Percentiles rank a stretch among this genome's conserved stretches.
These are phyloP conservation scores for Cydia strobilella DNA, from an alignment of 1,140 invertebrate genomes.

Conservation along the genomic window DNA sequence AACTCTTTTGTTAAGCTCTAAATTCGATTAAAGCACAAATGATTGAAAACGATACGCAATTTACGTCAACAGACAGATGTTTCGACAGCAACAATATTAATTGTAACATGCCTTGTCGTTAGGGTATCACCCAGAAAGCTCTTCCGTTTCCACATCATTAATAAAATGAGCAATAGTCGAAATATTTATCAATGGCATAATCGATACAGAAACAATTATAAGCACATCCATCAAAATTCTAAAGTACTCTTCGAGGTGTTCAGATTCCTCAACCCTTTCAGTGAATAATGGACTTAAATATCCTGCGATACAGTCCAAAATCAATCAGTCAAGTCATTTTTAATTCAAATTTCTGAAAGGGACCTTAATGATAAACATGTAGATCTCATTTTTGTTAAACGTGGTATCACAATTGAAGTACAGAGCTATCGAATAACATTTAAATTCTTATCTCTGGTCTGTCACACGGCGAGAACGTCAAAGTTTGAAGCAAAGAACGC, in stretches of 20 bases:
- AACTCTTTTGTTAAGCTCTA: slow-evolving; percentile 28
- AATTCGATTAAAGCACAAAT: slow-evolving; percentile 65
- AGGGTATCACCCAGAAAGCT: slow-evolving; percentile 65
- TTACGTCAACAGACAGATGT: slow-evolving; percentile 70
- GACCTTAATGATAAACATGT: slow-evolving; percentile 47
- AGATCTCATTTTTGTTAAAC: slow-evolving; percentile 44
- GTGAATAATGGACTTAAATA: slow-evolving; percentile 46
- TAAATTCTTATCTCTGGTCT: slow-evolving; percentile 78
- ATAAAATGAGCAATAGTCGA: slow-evolving; percentile 79
- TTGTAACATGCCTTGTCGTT: slow-evolving; percentile 75
- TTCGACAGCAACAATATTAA: slow-evolving; percentile 77
- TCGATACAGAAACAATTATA: slow-evolving; percentile 81
- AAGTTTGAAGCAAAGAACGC: slow-evolving; percentile 78
- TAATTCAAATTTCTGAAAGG: slow-evolving; percentile 40
- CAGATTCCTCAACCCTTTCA: slow-evolving; percentile 45
- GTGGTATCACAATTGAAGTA: slow-evolving; percentile 45
- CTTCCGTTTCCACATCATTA: slow-evolving; percentile 78
- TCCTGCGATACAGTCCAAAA: slow-evolving; percentile 46
- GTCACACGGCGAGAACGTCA: slow-evolving; percentile 78
- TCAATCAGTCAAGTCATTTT: slow-evolving; percentile 34
- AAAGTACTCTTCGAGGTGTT: slow-evolving; percentile 62
- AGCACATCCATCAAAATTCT: slow-evolving; percentile 79
- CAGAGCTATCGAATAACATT: slow-evolving; percentile 72
- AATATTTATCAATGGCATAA: slow-evolving; percentile 80
- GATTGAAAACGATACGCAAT: slow-evolving; percentile 48